Conservation (phyloP, 2,888 invertebrate species). For the Anodontia alba region DNA sequence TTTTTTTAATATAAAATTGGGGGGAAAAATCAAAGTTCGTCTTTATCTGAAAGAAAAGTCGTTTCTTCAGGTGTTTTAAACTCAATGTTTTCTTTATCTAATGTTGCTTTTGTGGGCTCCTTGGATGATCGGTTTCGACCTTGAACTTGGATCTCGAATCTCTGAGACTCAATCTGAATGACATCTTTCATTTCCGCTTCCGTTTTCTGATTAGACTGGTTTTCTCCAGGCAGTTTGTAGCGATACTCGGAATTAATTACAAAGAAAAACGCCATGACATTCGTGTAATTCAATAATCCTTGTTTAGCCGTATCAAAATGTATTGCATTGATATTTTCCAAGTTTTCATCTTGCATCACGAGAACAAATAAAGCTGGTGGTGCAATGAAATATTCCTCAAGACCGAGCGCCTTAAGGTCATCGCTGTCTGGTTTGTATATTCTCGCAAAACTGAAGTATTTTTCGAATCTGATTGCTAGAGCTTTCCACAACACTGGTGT, state of each 20-base stretch:
- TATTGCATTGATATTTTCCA: conserved; percentile 63
- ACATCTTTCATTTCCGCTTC: conserved; percentile 74
- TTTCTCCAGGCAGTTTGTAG: conserved; percentile 65
- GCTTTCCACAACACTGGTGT: conserved; percentile 64
- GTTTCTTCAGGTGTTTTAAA: neutral
- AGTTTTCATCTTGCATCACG: conserved; percentile 42
- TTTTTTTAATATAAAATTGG: too few species aligned
- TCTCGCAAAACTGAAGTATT: conserved; percentile 70
- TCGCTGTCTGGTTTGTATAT: conserved; percentile 65
- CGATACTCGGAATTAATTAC: conserved; percentile 68
- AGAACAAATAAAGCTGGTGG: conserved; percentile 66
- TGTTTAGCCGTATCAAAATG: conserved; percentile 58
- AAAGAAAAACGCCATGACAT: conserved; percentile 69
- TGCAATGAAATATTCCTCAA: conserved; percentile 52
- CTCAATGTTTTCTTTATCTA: neutral
- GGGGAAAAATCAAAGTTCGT: neutral
- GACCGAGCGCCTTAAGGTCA: conserved; percentile 64
- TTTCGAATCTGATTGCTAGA: conserved; percentile 65
- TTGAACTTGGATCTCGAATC: conserved; percentile 57
- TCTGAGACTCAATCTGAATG: conserved; percentile 61
- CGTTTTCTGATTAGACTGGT: conserved; percentile 57
- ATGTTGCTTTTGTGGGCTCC: neutral
- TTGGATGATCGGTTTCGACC: neutral
- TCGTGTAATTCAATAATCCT: conserved; percentile 68
- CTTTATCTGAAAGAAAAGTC: neutral